A percentile compares a stretch with the other conserved stretches of the same genome.
phyloP scores from a whole-genome alignment of 2,113 vertebrate species.

The Phyllostomus hastatus region DNA sequence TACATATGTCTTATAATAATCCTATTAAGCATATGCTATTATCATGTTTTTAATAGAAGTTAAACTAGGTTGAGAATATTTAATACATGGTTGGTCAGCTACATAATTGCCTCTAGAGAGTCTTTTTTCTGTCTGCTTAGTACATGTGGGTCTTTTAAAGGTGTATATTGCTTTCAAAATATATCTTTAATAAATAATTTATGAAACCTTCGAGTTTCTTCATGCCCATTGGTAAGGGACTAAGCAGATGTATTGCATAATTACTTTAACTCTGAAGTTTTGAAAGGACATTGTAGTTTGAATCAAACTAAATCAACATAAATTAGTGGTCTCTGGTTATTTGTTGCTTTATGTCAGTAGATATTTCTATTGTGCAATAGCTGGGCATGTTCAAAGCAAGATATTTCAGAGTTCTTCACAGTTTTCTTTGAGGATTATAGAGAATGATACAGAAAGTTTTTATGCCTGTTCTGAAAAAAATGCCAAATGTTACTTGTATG shows the following conservation, averaged over 20 bases:
- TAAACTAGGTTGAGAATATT: background rate
- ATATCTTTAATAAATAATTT: background rate
- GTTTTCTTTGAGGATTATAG: background rate
- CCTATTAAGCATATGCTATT: background rate
- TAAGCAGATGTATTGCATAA: background rate
- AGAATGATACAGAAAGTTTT: background rate
- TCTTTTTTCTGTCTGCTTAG: background rate
- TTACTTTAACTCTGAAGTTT: background rate
- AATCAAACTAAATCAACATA: background rate
- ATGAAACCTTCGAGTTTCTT: background rate
- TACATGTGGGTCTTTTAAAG: background rate
- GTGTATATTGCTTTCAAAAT: background rate
- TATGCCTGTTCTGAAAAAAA: background rate
- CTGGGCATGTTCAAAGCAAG: background rate
- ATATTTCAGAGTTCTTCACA: background rate
- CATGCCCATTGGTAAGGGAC: background rate
- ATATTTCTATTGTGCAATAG: background rate
- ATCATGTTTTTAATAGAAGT: background rate
- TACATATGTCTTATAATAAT: background rate
- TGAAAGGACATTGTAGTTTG: background rate
- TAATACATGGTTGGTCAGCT: background rate
- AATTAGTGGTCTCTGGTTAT: background rate
- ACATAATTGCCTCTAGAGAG: background rate
- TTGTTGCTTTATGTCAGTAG: background rate
- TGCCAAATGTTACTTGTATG: background rate